Base-by-base conservation (phyloP, 2,888 invertebrate genomes). In the Clivina fossor region DNA sequence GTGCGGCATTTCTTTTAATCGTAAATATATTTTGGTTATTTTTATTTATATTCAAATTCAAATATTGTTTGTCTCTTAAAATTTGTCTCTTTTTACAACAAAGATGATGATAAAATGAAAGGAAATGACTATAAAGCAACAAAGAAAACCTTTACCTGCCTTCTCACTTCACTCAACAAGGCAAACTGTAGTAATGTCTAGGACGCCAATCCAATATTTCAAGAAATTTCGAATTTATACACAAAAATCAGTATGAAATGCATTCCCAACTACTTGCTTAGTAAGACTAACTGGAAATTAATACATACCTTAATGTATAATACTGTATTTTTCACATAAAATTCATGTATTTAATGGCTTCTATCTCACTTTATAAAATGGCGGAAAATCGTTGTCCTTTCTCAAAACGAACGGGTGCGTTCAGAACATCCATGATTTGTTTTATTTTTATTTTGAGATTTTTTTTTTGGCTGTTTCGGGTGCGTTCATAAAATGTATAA, bases 361-460 rank as follows among this genome's bases (percentile, higher is more conserved):
- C 74, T 73, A 68, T 74, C 74, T 74, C 74, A 71, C 74, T 74
- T 74, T 74, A 74, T 71, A 74, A 74, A 73, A 74, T 74, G 74
- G 74, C 72, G 69, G 73, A 72, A 68, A 70, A 70, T n/a, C 72
- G 69, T 72, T 71, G 74, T 73, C 74, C 38, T 55, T 37, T 46
- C 38, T 15, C 18, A 13, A 38, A 13, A 53, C 33, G 26, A 13
- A 35, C 3, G 44, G 35, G 30, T 33, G 8, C 43, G 33, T 33
- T 44, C 53, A 43, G 20, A 11, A 22, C 15, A 41, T 5, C 16
- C 38, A 26, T 18, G 9, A 18, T 38, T 15, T 37, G 7, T 8
- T 8, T 11, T 33, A 3, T 32, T 3, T 3, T 9, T 33, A 16
- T 33, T 32, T 33, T 15, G 13, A 33, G 33, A 15, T 33, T 33